A percentile compares a stretch with the other conserved stretches of the same genome.
These are phyloP conservation scores for Actinemys pallida DNA, from an alignment of 2,113 vertebrate species.

Conservation along the genomic window DNA sequence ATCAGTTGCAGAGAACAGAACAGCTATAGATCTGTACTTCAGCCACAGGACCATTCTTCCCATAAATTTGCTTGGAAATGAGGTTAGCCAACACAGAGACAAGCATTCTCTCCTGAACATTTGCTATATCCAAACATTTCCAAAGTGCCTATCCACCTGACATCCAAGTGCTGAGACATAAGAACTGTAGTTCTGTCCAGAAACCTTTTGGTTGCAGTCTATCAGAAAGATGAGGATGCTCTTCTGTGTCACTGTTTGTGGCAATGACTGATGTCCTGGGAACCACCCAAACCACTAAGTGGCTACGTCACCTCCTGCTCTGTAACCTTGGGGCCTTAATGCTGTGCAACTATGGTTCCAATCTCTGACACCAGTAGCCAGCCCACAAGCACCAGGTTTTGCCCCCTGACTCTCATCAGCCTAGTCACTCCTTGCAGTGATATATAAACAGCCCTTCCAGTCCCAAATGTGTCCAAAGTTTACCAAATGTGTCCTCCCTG, in stretches of 20 bases:
- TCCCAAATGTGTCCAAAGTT: too few relatives aligned
- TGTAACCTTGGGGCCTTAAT: not conserved
- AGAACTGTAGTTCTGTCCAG: not conserved
- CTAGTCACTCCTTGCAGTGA: not conserved
- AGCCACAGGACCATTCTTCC: not conserved
- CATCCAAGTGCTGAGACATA: not conserved
- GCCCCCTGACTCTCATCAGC: not conserved
- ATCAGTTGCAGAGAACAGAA: not conserved
- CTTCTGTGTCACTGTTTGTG: not conserved
- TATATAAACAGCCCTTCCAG: not conserved
- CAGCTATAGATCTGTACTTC: not conserved
- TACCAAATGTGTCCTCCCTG: not conserved
- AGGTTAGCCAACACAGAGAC: not conserved
- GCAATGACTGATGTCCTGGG: not conserved
- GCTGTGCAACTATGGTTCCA: not conserved
- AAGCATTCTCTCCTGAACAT: not conserved
- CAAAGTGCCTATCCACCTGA: not conserved
- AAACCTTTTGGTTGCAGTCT: not conserved
- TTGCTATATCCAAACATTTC: not conserved
- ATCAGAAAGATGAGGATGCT: not conserved
- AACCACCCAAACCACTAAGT: not conserved
- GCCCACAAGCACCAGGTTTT: not conserved
- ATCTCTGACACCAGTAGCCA: not conserved
- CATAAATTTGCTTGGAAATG: not conserved
- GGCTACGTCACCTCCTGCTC: not conserved